Percentiles rank a stretch among this genome's conserved stretches.
Conservation (phyloP, 2,888 invertebrate genomes). For the Tenthredo scrophulariae region DNA sequence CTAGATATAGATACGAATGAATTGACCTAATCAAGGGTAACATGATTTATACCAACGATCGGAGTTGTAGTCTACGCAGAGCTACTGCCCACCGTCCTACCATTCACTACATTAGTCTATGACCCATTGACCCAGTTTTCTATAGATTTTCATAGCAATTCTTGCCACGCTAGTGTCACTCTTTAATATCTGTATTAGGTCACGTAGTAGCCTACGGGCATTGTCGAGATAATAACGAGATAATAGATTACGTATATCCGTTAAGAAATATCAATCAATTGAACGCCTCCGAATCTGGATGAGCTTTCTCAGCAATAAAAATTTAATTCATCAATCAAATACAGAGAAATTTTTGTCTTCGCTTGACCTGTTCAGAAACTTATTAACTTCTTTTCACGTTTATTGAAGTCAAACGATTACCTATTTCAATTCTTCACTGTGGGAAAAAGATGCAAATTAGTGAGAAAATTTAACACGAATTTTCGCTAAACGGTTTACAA, state of each 20-base stretch:
- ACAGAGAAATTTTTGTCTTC: not conserved
- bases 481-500: not conserved
- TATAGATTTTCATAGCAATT: conserved; percentile 47
- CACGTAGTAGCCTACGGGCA: not conserved
- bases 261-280: not conserved
- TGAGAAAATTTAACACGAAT: not conserved
- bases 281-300: not conserved
- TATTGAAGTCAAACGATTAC: not conserved
- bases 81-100: conserved; percentile 23
- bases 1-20: not conserved
- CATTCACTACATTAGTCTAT: conserved; percentile 47
- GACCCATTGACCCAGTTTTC: conserved; percentile 52
- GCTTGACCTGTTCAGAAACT: not conserved
- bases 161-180: conserved; percentile 13
- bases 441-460: not conserved
- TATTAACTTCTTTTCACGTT: not conserved
- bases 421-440: not conserved
- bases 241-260: not conserved
- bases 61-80: not conserved
- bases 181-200: conserved; percentile 34
- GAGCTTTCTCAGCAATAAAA: not conserved
- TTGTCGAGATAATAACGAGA: not conserved
- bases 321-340: not conserved
- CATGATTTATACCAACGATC: conserved; percentile 8
- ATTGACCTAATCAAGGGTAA: conserved; percentile 1